Percentiles rank a stretch among this genome's conserved stretches.
Conservation (phyloP, 2,888 invertebrate genomes). For the Caenorhabditis wallacei region DNA sequence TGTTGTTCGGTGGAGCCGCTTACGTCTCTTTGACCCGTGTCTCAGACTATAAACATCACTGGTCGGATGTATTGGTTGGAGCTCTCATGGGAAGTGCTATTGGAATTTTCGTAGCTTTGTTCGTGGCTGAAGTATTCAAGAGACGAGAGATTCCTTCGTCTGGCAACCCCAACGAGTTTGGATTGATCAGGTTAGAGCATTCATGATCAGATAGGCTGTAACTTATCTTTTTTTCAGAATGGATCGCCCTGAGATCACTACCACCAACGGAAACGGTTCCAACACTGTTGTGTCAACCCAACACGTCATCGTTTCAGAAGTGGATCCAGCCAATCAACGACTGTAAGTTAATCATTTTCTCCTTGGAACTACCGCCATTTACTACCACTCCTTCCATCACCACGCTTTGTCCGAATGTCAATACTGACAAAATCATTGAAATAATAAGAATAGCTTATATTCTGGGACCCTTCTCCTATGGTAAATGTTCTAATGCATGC, state of each 20-base stretch:
- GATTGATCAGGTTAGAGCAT: slow-evolving; percentile 69
- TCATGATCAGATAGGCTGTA: not conserved
- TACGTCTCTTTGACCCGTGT: slow-evolving; percentile 71
- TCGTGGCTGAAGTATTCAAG: slow-evolving; percentile 82
- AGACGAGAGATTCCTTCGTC: slow-evolving; percentile 79
- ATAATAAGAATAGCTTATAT: not conserved
- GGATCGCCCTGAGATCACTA: slow-evolving; percentile 61
- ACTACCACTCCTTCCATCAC: slow-evolving; percentile 10
- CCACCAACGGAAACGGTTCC: slow-evolving; percentile 49
- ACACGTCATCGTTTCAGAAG: slow-evolving; percentile 62
- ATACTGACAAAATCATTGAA: slow-evolving; percentile 9
- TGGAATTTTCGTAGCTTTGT: slow-evolving; percentile 77
- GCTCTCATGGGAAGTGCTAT: slow-evolving; percentile 84
- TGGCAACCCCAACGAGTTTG: slow-evolving; percentile 66
- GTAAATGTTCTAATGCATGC: slow-evolving; percentile 32
- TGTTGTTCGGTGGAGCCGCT: slow-evolving; percentile 87
- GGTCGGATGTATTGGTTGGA: slow-evolving; percentile 96
- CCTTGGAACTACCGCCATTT: not conserved
- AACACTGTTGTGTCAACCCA: slow-evolving; percentile 56
- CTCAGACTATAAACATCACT: slow-evolving; percentile 90
- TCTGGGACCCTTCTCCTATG: not conserved
- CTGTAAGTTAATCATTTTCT: slow-evolving; percentile 66
- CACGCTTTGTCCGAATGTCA: slow-evolving; percentile 67
- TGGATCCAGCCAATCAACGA: slow-evolving; percentile 70
- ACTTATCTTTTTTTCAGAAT: slow-evolving; percentile 46